Evolutionary conservation across 2,797 vertebrate genomes (phyloP).

Genomic region (Lacerta agilis): DNA sequence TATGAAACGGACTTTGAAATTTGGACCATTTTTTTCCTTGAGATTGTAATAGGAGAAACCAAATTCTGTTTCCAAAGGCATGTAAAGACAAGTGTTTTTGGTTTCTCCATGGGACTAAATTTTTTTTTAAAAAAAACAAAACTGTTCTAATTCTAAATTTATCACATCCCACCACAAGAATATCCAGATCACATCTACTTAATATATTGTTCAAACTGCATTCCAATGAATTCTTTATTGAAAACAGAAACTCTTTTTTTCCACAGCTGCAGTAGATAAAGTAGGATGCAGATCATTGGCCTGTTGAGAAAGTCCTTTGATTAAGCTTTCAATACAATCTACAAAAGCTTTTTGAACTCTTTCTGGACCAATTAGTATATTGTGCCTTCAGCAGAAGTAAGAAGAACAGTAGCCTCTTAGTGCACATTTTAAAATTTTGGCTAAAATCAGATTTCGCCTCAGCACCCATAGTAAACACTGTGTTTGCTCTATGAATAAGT

Average conservation of each 20-base stretch:
- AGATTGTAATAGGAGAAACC: not conserved
- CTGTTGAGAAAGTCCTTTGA: constrained; percentile 15
- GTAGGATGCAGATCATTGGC: constrained; percentile 39
- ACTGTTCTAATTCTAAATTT: not conserved
- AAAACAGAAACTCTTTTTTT: constrained; percentile 61
- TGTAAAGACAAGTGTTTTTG: not conserved
- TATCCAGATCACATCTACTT: not conserved
- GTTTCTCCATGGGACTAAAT: not conserved
- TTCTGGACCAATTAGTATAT: constrained; percentile 42
- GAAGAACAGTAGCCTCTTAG: constrained; percentile 59
- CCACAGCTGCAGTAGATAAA: constrained; percentile 70
- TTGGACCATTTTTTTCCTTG: not conserved
- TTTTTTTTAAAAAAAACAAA: not conserved
- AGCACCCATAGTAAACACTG: constrained; percentile 44
- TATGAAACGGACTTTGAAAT: not conserved
- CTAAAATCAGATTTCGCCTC: constrained; percentile 50
- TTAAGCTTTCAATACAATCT: constrained; percentile 61
- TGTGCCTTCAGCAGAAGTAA: constrained; percentile 56
- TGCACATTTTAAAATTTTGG: constrained; percentile 40
- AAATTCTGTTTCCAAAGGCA: not conserved
- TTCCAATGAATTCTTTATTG: constrained; percentile 49
- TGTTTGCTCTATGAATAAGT: constrained; percentile 38
- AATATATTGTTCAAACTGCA: constrained; percentile 21
- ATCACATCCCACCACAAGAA: constrained; percentile 12
- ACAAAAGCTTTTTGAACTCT: constrained; percentile 65